Base-by-base conservation (phyloP, 2,113 vertebrate genomes). In the Boulengeromyrus knoepffleri region DNA sequence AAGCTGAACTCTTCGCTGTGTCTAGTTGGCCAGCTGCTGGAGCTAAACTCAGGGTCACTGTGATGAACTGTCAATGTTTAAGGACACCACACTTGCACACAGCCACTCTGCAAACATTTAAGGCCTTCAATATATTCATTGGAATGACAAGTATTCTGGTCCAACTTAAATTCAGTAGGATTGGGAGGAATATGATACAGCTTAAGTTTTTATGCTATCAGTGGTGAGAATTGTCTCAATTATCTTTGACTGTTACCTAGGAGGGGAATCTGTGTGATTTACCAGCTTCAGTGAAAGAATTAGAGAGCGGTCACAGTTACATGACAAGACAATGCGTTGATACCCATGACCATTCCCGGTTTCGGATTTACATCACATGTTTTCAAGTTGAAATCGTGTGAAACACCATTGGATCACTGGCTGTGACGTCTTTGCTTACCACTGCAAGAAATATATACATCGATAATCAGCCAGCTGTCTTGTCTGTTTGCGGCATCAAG, bases 371-470 rank as follows among this genome's bases (percentile, higher is more conserved):
- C 87, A 56, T 88, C 87, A 88, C 24, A 62, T 45, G 62, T 39
- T 62, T 62, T n/a, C 49, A 13, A 88, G 19, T 24, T 88, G 36
- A 87, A 53, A 36, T 87, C n/a, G 50, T 42, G 31, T 46, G 52
- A 89, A 46, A 52, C 74, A 84, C 8, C 36, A 90, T 15, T 85
- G 56, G 42, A 47, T 15, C 36, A 85, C 47, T 7, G 21, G 9
- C n/a, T 52, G 24, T 90, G 90, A 90, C 90, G 87, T 90, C 87
- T 88, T 84, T 90, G 45, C 56, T 56, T 84, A 52, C 52, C 70
- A 27, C 74, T 31, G 53, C 24, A 13, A 31, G 58, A 89, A 88
- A 46, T 17, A 56, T 90, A 90, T 27, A 88, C 70, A 88, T 47
- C 10, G n/a, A 27, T 88, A 88, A 83, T 58, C 50, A 88, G 27